Evolutionary conservation across 1,140 invertebrate species (phyloP).

Genomic region (Sarcophaga peregrina): DNA sequence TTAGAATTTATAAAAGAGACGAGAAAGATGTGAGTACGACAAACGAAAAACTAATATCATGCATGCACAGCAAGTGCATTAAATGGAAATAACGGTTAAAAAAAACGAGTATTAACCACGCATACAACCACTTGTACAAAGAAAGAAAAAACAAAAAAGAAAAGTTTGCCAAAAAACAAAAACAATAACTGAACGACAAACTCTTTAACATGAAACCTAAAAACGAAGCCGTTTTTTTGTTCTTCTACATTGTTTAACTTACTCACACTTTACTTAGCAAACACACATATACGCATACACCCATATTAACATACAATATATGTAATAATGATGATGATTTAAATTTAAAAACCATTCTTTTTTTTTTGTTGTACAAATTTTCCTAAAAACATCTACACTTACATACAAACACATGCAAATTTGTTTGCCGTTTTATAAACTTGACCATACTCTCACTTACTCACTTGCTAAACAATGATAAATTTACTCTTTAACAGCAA

Average conservation of each 20-base stretch:
- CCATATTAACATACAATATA: neutral
- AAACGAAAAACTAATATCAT: too few species aligned
- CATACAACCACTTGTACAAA: too few species aligned
- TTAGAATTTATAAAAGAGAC: too few species aligned
- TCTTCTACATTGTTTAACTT: too few species aligned
- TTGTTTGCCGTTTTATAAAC: neutral
- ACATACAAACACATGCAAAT: neutral
- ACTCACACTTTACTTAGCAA: neutral
- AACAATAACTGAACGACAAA: neutral
- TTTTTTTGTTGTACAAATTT: too few species aligned
- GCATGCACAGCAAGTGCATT: neutral
- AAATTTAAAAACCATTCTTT: neutral
- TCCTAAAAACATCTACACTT: neutral
- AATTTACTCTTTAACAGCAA: neutral
- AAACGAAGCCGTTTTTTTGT: neutral
- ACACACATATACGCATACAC: neutral
- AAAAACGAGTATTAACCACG: too few species aligned
- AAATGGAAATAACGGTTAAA: neutral
- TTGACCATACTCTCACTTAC: slow-evolving; percentile 1
- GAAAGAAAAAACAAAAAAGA: neutral
- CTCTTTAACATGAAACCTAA: neutral
- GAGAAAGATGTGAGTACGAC: too few species aligned
- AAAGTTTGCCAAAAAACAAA: neutral
- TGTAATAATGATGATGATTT: neutral
- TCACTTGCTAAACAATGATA: slow-evolving; percentile 12